A percentile compares a stretch with the other conserved stretches of the same genome.
These are phyloP conservation scores for Sphenodon punctatus DNA, from an alignment of 2,797 vertebrate species.

Conservation along the genomic window DNA sequence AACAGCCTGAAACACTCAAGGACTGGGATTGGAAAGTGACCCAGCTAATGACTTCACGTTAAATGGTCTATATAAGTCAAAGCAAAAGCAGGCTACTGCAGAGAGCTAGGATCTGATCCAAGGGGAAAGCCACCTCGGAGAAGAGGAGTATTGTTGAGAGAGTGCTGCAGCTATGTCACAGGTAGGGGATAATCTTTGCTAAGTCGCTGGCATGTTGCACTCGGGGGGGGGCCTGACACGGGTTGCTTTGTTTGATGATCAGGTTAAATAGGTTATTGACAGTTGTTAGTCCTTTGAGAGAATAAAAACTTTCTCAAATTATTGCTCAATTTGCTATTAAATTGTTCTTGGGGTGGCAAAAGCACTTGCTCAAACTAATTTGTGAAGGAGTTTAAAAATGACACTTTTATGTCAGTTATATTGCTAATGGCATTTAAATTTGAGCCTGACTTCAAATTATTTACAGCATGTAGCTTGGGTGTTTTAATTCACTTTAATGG, in stretches of 20 bases:
- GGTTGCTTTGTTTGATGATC: accelerated
- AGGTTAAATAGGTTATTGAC: background rate
- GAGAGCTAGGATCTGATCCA: conserved; percentile 32
- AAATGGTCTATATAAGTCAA: conserved; percentile 70
- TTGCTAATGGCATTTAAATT: background rate
- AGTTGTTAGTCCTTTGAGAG: accelerated
- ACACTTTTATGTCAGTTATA: background rate
- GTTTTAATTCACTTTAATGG: background rate
- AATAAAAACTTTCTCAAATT: background rate
- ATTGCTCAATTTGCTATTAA: background rate
- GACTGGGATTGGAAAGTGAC: conserved; percentile 50
- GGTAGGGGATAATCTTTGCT: conserved; percentile 54
- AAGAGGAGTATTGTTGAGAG: background rate
- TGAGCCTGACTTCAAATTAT: no score
- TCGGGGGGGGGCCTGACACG: background rate
- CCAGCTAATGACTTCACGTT: conserved; percentile 55
- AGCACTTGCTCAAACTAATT: background rate
- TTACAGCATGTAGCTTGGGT: no score
- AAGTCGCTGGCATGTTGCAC: accelerated
- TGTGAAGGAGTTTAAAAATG: background rate
- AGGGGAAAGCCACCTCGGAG: background rate
- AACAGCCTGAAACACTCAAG: conserved; percentile 39
- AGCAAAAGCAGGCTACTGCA: background rate
- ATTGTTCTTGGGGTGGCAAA: background rate
- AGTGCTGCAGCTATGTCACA: conserved; percentile 71